Percentiles rank a stretch among this genome's conserved stretches.
phyloP scores from a whole-genome alignment of 2,888 invertebrate species.

The Drosophila tripunctata region DNA sequence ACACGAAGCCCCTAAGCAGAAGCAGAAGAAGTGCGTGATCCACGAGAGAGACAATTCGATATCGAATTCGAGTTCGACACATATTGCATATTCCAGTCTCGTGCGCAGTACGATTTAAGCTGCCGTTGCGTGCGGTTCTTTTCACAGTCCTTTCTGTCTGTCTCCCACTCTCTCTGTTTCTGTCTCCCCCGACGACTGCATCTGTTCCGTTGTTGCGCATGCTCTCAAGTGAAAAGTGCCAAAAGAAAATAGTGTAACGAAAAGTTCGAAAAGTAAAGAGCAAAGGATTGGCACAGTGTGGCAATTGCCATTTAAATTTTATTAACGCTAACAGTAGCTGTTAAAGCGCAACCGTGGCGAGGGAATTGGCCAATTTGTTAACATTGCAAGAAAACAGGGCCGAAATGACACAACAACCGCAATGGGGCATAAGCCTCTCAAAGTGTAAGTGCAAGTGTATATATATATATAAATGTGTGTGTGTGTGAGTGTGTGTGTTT shows the following conservation, averaged over 20 bases:
- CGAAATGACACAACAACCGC: constrained; percentile 82
- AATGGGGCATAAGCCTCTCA: constrained; percentile 81
- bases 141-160: constrained; percentile 5
- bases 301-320: constrained; percentile 22
- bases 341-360: constrained; percentile 63
- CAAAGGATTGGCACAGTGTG: constrained; percentile 27
- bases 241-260: background rate
- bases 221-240: constrained; percentile 43
- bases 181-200: constrained; percentile 6
- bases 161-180: background rate
- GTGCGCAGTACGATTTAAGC: constrained; percentile 43
- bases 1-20: constrained; percentile 18
- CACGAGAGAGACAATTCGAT: constrained; percentile 12
- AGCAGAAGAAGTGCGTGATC: constrained; percentile 54
- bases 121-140: constrained; percentile 50
- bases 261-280: constrained; percentile 6
- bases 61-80: constrained; percentile 22
- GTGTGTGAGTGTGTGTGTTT: constrained; percentile 12
- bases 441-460: constrained; percentile 78
- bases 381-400: constrained; percentile 53
- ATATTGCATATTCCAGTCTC: constrained; percentile 43
- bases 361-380: constrained; percentile 63
- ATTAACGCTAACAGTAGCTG: background rate
- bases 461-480: background rate
- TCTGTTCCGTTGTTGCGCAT: constrained; percentile 44